These are phyloP conservation scores for Chlorospingus flavigularis DNA, from an alignment of 2,797 vertebrate genomes.

Conservation along the genomic window DNA sequence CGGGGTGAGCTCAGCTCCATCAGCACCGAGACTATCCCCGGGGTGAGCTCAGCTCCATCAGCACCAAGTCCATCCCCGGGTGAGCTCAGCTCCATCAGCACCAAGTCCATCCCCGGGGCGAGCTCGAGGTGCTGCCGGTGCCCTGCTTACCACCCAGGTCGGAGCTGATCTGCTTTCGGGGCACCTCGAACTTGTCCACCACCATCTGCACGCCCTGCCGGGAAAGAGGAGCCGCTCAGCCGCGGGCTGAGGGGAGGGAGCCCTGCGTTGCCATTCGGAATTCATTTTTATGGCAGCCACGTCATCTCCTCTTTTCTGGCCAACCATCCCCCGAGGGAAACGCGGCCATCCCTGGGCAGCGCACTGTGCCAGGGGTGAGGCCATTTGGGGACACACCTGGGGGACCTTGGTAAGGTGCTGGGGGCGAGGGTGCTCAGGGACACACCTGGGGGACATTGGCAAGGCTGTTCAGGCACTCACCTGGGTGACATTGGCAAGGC, in stretches of 20 bases:
- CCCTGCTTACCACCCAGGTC: conserved; percentile 74
- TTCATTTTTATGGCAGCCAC: rapidly evolving
- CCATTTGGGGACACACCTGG: conserved; percentile 52
- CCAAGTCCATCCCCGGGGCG: too few species aligned
- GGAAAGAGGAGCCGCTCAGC: not conserved
- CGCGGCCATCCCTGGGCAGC: rapidly evolving
- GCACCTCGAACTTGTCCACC: conserved; percentile 72
- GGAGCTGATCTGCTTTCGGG: conserved; percentile 66
- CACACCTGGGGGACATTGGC: conserved; percentile 37
- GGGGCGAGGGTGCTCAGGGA: too few species aligned
- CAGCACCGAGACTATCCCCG: too few species aligned
- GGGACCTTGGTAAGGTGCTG: not conserved
- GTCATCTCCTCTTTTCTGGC: not conserved
- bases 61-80: too few species aligned
- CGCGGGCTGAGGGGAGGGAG: not conserved
- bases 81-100: too few species aligned
- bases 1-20: too few species aligned
- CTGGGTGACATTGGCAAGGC: not conserved
- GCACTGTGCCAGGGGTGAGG: rapidly evolving
- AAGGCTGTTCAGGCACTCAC: not conserved
- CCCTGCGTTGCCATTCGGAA: not conserved
- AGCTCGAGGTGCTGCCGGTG: rapidly evolving
- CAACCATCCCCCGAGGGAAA: not conserved
- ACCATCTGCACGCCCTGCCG: conserved; percentile 73
- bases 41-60: too few species aligned